phyloP scores from a whole-genome alignment of 2,797 vertebrate species.

The Anolis apletophallus region DNA sequence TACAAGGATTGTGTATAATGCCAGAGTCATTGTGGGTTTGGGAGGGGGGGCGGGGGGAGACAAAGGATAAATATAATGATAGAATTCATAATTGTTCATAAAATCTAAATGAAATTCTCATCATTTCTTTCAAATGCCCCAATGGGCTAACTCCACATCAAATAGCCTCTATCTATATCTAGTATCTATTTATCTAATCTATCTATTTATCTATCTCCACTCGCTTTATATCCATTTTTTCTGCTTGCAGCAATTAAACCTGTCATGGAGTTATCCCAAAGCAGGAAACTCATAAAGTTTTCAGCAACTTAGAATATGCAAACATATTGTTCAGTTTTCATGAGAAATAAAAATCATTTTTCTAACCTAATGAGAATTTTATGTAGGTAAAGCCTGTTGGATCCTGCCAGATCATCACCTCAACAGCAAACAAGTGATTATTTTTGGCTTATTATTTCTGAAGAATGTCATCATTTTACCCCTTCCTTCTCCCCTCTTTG shows the following conservation, averaged over 20 bases:
- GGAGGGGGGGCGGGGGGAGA: too few species aligned
- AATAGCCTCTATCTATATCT: neutral
- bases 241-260: neutral
- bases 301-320: neutral
- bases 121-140: neutral
- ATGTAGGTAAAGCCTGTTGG: slow-evolving; percentile 4
- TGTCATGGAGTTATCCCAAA: neutral
- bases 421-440: slow-evolving; percentile 28
- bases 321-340: neutral
- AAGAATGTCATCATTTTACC: slow-evolving; percentile 21
- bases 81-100: too few species aligned
- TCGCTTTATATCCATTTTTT: neutral
- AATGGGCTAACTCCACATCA: neutral
- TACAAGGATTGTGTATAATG: too few species aligned
- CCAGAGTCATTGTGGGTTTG: too few species aligned
- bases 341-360: neutral
- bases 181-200: too few species aligned
- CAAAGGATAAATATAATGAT: too few species aligned
- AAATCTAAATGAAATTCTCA: neutral
- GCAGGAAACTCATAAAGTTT: neutral
- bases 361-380: neutral
- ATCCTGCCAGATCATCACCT: slow-evolving; percentile 13
- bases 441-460: slow-evolving; percentile 38
- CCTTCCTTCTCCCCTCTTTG: neutral
- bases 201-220: too few species aligned